phyloP scores from a whole-genome alignment of 2,888 invertebrate genomes.

The Aphodius sticticus region DNA sequence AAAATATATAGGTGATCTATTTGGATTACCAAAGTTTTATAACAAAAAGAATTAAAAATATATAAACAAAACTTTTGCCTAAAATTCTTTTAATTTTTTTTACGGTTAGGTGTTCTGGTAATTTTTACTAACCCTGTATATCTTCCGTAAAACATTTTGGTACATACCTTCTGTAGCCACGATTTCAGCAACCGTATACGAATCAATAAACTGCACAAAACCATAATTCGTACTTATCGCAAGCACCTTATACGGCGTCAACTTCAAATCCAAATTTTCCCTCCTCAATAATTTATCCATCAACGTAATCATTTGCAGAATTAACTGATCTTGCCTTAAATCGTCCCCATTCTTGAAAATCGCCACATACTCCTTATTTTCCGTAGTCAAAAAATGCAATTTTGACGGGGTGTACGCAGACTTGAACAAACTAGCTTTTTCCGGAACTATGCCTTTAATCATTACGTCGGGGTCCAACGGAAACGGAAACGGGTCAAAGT shows the following conservation, averaged over 20 bases:
- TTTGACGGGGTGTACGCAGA: constrained; percentile 95
- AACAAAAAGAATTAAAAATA: too few relatives aligned
- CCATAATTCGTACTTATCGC: constrained; percentile 97
- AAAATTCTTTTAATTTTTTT: too few relatives aligned
- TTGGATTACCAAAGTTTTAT: too few relatives aligned
- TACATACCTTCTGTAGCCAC: constrained; percentile 76
- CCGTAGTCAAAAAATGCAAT: constrained; percentile 85
- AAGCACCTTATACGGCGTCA: constrained; percentile 94
- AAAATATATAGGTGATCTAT: too few relatives aligned
- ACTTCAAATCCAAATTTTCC: constrained; percentile 95
- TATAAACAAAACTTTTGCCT: too few relatives aligned
- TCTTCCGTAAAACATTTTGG: background rate
- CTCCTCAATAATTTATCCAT: constrained; percentile 95
- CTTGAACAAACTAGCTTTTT: constrained; percentile 93
- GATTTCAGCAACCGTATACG: constrained; percentile 91
- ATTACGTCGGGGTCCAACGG: constrained; percentile 92
- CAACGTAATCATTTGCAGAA: constrained; percentile 96
- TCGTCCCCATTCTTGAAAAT: constrained; percentile 99
- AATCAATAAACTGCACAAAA: constrained; percentile 95
- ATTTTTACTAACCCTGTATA: too few relatives aligned
- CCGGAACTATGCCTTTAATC: constrained; percentile 87
- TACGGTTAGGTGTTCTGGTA: too few relatives aligned
- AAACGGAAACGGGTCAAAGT: constrained; percentile 92
- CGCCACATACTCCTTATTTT: constrained; percentile 84
- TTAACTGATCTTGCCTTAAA: constrained; percentile 95